Base-by-base conservation (phyloP, 2,797 vertebrate species). In the Crocodylus rhombifer region DNA sequence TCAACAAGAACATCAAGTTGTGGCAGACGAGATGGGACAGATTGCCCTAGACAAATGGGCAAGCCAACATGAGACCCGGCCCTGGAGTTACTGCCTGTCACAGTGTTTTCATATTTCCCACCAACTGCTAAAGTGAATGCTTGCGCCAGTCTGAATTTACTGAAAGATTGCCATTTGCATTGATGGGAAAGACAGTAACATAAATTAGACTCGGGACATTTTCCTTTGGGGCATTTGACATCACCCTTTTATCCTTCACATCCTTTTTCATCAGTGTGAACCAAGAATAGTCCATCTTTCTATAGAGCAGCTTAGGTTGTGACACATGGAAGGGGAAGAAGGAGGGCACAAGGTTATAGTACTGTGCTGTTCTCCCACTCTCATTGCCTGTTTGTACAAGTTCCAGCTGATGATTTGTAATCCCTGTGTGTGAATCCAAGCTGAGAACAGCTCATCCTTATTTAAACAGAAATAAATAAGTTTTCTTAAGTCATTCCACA, bases 161-260 rank as follows among this genome's bases (percentile, higher is more conserved):
- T 91, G 88, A 79, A 92, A 92, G 91, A 80, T 92, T 97, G 96
- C 91, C 84, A 93, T 76, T 78, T 89, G 90, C 87, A 36, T 16
- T 36, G 93, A 89, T 94, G 93, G 92, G 94, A 75, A 67, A 95
- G 79, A 76, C 86, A 63, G 77, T 7, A 69, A 87, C 90, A 93
- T 62, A 61, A 97, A 97, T 97, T 90, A 18, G 30, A 75, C 82
- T 30, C 26, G 64, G 81, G 86, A 91, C 81, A 86, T 77, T 87
- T 95, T 90, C 93, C 83, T 96, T 92, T 58, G 86, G 71, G 73
- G 51, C 18, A 2, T n/a, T 75, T 95, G 86, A 69, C 58, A 0
- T 61, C 91, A 60, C 83, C 82, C 84, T 92, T 97, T 94, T 94
- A 75, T 80, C 67, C 90, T 92, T n/a, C 87, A 65, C 55, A n/a